Conservation (phyloP, 2,113 vertebrate species). For the Sapajus apella region DNA sequence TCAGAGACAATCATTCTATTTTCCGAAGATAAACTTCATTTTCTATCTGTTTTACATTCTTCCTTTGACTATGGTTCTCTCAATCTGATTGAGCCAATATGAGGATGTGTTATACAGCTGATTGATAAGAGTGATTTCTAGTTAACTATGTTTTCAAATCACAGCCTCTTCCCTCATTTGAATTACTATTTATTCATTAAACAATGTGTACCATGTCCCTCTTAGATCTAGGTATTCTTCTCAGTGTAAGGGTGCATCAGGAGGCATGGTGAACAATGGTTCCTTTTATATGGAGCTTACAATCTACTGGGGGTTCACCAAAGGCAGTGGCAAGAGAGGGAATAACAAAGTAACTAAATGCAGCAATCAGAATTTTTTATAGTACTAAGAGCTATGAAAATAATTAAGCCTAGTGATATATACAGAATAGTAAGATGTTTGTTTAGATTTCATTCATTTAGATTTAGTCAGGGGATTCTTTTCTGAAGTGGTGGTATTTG, state of each 20-base stretch:
- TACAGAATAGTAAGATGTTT: accelerated
- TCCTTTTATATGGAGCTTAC: neutral
- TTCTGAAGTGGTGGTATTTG: neutral
- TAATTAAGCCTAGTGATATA: neutral
- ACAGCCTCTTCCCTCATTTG: neutral
- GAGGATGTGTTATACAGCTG: neutral
- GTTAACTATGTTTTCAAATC: neutral
- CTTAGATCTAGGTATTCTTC: neutral
- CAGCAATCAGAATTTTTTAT: neutral
- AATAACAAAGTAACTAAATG: neutral
- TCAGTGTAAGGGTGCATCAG: neutral
- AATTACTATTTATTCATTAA: neutral
- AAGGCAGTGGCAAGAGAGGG: neutral
- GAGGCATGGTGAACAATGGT: neutral
- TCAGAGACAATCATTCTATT: neutral
- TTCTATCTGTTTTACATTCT: neutral
- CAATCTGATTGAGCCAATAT: neutral
- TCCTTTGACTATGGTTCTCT: neutral
- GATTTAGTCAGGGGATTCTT: neutral
- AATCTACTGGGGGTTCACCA: neutral
- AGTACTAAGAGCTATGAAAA: neutral
- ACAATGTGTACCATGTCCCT: neutral
- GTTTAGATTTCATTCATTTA: neutral
- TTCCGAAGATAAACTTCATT: neutral
- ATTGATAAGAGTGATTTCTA: neutral